Base-by-base conservation (phyloP, 2,113 vertebrate species). In the Stegastes partitus region DNA sequence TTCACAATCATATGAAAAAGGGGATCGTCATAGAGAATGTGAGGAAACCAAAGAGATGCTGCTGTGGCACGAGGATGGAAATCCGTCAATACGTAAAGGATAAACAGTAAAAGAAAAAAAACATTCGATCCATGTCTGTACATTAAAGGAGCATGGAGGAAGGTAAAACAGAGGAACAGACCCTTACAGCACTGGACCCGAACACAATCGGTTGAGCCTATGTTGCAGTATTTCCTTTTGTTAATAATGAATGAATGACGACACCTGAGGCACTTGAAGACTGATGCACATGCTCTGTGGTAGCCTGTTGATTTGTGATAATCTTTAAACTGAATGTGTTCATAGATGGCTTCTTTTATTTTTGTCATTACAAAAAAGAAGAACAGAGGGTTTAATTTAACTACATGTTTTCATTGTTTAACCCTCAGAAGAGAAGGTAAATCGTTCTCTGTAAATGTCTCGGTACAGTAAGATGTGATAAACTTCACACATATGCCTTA, bases 401-500 rank as follows among this genome's bases (percentile, higher is more conserved):
- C 4, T 16, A 21, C 18, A 47, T 51, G 22, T 75, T 85, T 67
- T 44, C 8, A 59, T 64, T 69, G 18, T 74, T 79, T 23, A 39
- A 57, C 54, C 67, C 1, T 72, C 18, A 0, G 22, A 62, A 53
- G 15, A 55, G 51, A 68, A 69, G 47, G 63, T 16, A 49, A 58
- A n/a, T 49, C 68, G 64, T 64, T 81, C 16, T 57, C 66, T 18
- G 39, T 79, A 65, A 57, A 80, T 19, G 66, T 82, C 56, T 84
- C 1, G 71, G 77, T 88, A 74, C 79, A 75, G 82, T 83, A 84
- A 74, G 73, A 85, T 84, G 87, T 90, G 85, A 89, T 84, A 12
- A 71, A 56, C 28, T 63, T 89, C 90, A 89, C 89, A 90, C 69
- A 69, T 81, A 89, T 93, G 92, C 92, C 92, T 94, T 94, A 93